A percentile compares a stretch with the other conserved stretches of the same genome.
Evolutionary conservation across 2,797 vertebrate species (phyloP).

Genomic region (Loris lydekkerianus): DNA sequence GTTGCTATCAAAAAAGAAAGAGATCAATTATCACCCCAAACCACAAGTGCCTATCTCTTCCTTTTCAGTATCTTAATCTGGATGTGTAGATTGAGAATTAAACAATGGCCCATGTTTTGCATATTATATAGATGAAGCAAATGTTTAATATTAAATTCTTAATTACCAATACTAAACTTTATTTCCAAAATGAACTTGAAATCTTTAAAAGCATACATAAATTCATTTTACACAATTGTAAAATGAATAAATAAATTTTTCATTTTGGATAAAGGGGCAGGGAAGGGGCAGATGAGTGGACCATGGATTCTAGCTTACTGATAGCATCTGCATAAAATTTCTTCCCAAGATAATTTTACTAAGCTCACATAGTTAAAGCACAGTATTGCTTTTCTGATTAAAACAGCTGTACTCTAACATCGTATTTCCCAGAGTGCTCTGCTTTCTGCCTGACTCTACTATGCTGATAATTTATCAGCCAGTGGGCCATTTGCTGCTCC

Average conservation of each 20-base stretch:
- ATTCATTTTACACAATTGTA: not conserved
- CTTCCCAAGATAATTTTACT: not conserved
- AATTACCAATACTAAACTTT: conserved; percentile 27
- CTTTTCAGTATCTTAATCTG: not conserved
- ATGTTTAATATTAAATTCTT: not conserved
- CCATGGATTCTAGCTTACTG: not conserved
- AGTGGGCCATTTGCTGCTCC: not conserved
- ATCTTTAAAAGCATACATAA: conserved; percentile 45
- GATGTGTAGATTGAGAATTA: not conserved
- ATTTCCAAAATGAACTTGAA: conserved; percentile 47
- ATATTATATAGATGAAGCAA: not conserved
- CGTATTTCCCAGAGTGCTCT: not conserved
- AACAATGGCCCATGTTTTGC: conserved; percentile 13
- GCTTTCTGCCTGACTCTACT: not conserved
- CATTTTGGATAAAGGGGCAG: not conserved
- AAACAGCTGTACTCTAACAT: not conserved
- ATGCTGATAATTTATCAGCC: not conserved
- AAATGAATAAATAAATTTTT: no score
- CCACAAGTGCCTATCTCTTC: not conserved
- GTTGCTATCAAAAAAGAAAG: not conserved
- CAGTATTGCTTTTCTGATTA: not conserved
- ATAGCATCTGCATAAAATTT: not conserved
- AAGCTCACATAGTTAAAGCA: not conserved
- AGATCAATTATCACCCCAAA: not conserved
- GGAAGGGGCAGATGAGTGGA: not conserved